A percentile compares a stretch with the other conserved stretches of the same genome.
Conservation (phyloP, 2,797 vertebrate genomes). For the Tadarida brasiliensis region DNA sequence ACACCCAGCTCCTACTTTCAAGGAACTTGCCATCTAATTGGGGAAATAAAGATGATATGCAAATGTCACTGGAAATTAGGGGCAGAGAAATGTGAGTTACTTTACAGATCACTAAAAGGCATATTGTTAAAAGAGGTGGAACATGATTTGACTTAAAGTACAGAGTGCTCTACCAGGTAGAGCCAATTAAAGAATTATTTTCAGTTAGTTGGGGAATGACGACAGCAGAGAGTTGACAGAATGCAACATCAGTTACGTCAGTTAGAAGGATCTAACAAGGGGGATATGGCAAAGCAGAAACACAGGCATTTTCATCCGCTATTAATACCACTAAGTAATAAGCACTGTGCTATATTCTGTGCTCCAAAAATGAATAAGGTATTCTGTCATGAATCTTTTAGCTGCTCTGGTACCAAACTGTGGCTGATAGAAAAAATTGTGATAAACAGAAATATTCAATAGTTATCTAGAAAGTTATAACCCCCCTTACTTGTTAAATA, state of each 20-base stretch:
- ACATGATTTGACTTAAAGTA: neutral
- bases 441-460: neutral
- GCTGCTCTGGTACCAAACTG: neutral
- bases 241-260: accelerated
- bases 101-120: neutral
- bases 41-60: neutral
- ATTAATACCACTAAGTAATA: neutral
- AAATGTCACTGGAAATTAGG: neutral
- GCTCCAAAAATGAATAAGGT: neutral
- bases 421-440: neutral
- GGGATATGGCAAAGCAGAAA: neutral
- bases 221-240: neutral
- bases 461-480: neutral
- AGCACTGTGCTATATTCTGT: neutral
- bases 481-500: neutral
- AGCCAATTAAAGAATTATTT: neutral
- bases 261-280: neutral
- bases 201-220: neutral
- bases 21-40: neutral
- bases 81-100: neutral
- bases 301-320: neutral
- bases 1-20: neutral
- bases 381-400: neutral
- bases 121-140: neutral
- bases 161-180: accelerated